Evolutionary conservation across 2,888 invertebrate genomes (phyloP).

Genomic region (Lasiommata megera): DNA sequence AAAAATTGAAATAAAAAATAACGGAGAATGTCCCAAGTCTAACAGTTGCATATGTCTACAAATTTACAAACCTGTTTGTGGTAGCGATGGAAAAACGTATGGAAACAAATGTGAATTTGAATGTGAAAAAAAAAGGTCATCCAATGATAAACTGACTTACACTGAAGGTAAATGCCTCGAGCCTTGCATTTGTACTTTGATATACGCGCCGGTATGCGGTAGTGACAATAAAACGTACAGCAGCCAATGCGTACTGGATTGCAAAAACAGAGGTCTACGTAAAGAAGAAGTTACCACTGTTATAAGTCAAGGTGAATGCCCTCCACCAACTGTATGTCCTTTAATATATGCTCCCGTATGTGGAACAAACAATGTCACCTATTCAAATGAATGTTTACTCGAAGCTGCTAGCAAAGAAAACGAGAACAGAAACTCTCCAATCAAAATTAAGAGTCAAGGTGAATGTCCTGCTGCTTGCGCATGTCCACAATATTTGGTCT

Average conservation of each 20-base stretch:
- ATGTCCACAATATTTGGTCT: conserved; percentile 25
- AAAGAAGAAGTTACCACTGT: not conserved
- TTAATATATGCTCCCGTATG: conserved; percentile 25
- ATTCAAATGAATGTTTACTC: conserved; percentile 7
- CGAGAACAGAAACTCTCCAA: not conserved
- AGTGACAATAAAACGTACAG: not conserved
- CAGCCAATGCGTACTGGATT: not conserved
- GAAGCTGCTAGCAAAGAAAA: conserved; percentile 11
- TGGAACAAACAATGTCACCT: conserved; percentile 20
- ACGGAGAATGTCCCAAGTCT: conserved; percentile 23
- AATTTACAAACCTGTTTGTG: conserved; percentile 38
- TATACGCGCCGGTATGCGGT: not conserved
- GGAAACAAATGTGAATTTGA: conserved; percentile 24
- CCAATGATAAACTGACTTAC: not conserved
- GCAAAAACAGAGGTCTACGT: not conserved
- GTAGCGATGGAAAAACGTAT: conserved; percentile 35
- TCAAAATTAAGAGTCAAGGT: conserved; percentile 30
- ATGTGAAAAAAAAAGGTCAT: conserved; percentile 21
- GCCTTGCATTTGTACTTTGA: not conserved
- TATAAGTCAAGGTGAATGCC: not conserved
- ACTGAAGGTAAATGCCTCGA: not conserved
- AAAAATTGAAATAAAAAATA: conserved; percentile 28
- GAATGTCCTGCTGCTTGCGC: conserved; percentile 32
- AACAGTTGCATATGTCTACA: conserved; percentile 18
- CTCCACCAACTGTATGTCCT: not conserved